Base-by-base conservation (phyloP, 2,888 invertebrate species). In the Incurvaria masculella region DNA sequence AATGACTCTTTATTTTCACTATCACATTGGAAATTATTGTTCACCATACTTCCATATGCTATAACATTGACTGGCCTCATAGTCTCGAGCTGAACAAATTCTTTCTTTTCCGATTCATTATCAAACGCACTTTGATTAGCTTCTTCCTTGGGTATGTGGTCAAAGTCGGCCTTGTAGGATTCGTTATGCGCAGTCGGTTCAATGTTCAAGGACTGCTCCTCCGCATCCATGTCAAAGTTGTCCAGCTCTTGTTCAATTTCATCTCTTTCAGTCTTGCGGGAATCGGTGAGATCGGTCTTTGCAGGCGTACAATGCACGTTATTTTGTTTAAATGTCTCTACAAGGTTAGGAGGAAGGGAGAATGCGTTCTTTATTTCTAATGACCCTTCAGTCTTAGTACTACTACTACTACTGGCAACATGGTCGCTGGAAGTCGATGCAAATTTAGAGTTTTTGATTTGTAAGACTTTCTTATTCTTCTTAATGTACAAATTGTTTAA, bases 401-500 rank as follows among this genome's bases (percentile, higher is more conserved):
- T 50, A 20, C 40, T 33, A 33, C 14, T 33, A 3, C 33, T 10
- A 57, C 52, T 38, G 52, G 51, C 27, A 49, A 52, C 48, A 47
- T 53, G 4, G 43, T 49, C 42, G 51, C 45, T 40, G 57, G 46
- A 45, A 57, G 55, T 2, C 53, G 38, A 10, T 21, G 19, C 46
- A 10, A 43, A 16, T 55, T 70, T 75, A 4, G 64, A 60, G 58
- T 76, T 76, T 52, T 74, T 78, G 45, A 79, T 79, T 52, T 75
- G 69, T 50, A 79, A 61, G 47, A 75, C 58, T 59, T 76, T 79
- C 53, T 75, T 79, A 49, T 69, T 63, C 56, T 79, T 79, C 54
- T 69, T 79, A 19, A 74, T 69, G 61, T 64, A 76, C 49, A 73
- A 65, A 56, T 74, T 76, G 57, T 72, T 76, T 56, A 74, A 60